These are phyloP conservation scores for Stercorarius parasiticus DNA, from an alignment of 2,113 vertebrate species.

Conservation along the genomic window DNA sequence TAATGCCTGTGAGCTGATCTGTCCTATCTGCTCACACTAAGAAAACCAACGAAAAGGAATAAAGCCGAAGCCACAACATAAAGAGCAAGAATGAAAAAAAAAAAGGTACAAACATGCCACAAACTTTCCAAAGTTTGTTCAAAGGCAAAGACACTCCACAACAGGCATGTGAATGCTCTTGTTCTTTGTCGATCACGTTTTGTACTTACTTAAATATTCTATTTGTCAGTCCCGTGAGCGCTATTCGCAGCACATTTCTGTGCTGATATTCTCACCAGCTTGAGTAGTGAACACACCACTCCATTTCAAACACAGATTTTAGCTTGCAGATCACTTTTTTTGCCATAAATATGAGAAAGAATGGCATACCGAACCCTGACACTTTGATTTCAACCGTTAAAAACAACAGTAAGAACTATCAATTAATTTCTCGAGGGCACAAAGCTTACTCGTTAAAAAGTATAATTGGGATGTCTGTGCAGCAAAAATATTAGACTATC, in stretches of 20 bases:
- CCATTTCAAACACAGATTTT: not conserved
- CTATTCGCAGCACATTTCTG: not conserved
- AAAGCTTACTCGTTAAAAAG: not conserved
- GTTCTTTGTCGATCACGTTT: not conserved
- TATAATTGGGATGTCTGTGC: not conserved
- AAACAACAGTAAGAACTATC: not conserved
- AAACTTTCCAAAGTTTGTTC: not conserved
- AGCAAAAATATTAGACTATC: not conserved
- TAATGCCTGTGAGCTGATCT: not conserved
- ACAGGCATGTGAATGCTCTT: rapidly evolving
- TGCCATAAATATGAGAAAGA: not conserved
- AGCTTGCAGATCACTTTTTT: not conserved
- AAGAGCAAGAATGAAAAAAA: not conserved
- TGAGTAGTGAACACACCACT: not conserved
- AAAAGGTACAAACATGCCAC: not conserved
- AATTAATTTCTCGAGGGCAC: not conserved
- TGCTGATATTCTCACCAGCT: not conserved
- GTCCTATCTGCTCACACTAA: not conserved
- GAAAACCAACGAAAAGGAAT: not conserved
- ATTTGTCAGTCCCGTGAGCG: not conserved
- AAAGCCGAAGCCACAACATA: not conserved
- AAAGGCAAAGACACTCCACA: not conserved
- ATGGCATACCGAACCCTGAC: not conserved
- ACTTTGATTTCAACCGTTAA: not conserved
- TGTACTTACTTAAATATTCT: not conserved